Evolutionary conservation across 2,113 vertebrate genomes (phyloP), one percentile per base, ranked within the genome.

Genomic region (Polyodon spathula): DNA sequence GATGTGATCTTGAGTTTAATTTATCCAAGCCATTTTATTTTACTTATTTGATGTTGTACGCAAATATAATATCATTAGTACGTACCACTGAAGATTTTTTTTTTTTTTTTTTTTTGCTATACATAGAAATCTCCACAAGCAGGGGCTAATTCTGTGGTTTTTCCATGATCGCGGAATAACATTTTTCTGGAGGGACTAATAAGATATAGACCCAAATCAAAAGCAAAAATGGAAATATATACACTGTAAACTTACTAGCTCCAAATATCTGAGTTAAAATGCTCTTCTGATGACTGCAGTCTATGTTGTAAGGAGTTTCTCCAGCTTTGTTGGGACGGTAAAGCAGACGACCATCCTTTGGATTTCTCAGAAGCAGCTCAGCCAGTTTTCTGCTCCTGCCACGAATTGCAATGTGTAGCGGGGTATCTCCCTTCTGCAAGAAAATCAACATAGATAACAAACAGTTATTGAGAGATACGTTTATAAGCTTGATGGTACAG

Each of bases 241-340:
- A 2, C 5, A 68, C 44, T 46, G 44, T 27, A 27, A 46, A 82
- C 94, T 74, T 80, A 99, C 96, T 90, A 71, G 96, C 95, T 78
- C 96, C 96, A 80, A 99, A 99, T 81, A 99, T 97, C 69, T 99
- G 96, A 0, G 96, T 99, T 71, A 99, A 86, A 79, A 99, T 99
- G 76, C 96, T 99, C 76, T 99, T 99, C 84, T 99, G 96, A 69
- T 99, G 96, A 68, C 89, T 95, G 66, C 95, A 99, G 80, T 99
- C 96, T 4, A 99, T 97, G 78, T 99, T 99, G 80, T 99, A 99
- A 0, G 96, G 96, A 0, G 95, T 99, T 79, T 99, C 96, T 58
- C 93, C 93, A 16, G 92, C 87, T 76, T 97, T 99, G 82, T 97
- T 99, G 8, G 96, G 96, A 17, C 94, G 91, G 41, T 99, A 99